Evolutionary conservation across 2,888 invertebrate genomes (phyloP), one percentile per base, ranked within the genome.

Genomic region (Caenorhabditis afra): DNA sequence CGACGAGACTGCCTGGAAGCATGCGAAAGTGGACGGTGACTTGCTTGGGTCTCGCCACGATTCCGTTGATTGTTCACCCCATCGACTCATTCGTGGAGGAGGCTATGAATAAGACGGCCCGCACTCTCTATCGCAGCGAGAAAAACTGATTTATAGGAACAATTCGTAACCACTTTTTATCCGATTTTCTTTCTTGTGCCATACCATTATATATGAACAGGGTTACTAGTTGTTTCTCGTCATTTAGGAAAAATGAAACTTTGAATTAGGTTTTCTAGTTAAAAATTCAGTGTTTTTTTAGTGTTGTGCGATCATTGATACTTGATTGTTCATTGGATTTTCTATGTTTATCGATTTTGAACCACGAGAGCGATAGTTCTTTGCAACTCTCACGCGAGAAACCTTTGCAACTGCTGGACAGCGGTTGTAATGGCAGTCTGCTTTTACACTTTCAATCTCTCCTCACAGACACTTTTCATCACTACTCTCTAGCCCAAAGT

Each of bases 41-140:
- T 0, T 93, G 92, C 0, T 92, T 95, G 23, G 96, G 97, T 0
- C 92, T 97, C 12, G 92, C 92, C 0, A 94, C 94, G 41, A 97
- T 98, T 86, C 97, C 97, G 0, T 92, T 97, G 84, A 97, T 98
- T 86, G 94, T 97, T 35, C 93, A 93, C 70, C 97, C 97, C 2
- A 98, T 98, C 83, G 97, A 98, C 91, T 86, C 91, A 0, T 92
- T 93, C 0, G 95, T 96, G 4, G 89, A 89, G 58, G 64, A 85
- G 29, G 84, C 87, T 1, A 89, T 89, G 89, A 84, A 89, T 57
- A 70, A 80, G n/a, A 83, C 85, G 12, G 73, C 88, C 44, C 79
- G 88, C 14, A 85, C 78, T 22, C 39, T 82, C 49, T 86, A 86
- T 57, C 68, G 65, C 39, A 22, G 64, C 23, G 39, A 22, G 16